Evolutionary conservation across 1,140 invertebrate genomes (phyloP), one percentile per base, ranked within the genome.

Genomic region (Cheumatopsyche charites): DNA sequence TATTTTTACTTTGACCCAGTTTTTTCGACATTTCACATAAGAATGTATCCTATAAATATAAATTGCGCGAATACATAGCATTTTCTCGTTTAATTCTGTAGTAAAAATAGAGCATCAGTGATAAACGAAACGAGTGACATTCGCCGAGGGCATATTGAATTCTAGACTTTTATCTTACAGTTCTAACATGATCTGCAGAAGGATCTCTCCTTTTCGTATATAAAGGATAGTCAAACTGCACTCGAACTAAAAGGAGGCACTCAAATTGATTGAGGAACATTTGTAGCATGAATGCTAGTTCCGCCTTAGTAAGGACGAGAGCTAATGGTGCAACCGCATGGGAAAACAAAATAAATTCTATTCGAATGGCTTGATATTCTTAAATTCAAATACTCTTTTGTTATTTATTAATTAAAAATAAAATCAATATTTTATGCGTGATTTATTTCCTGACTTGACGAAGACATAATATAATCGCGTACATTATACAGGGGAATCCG

Each of bases 251-350:
- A 17, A 11, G 49, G 49, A 11, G 58, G 58, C 58, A 62, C 58
- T 62, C 58, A 36, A 41, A 62, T 29, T 62, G 58, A 62, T 62
- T 62, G 58, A 62, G 29, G 13, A 62, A 15, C 58, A 55, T 55
- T 55, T 55, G 21, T 23, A 55, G 3, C 17, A 11, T 55, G 17
- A 11, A 55, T 55, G 21, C 19, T 1, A 19, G 49, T 55, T 55
- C 15, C 49, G 12, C 13, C 2, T 2, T 3, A 47, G 43, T 13
- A 9, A 9, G 29, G 29, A 36, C 29, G 29, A 36, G 9, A 9
- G 29, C 29, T 36, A 36, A 36, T 36, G 29, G 43, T 47, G 11
- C 15, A 3, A 3, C 13, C 43, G 13, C 13, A 47, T 47, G 43
- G 15, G 13, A 47, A 47, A 47, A 47, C 15, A 47, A 12, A 15